Evolutionary conservation across 1,140 invertebrate species (phyloP).

Genomic region (Drosophila trapezifrons): DNA sequence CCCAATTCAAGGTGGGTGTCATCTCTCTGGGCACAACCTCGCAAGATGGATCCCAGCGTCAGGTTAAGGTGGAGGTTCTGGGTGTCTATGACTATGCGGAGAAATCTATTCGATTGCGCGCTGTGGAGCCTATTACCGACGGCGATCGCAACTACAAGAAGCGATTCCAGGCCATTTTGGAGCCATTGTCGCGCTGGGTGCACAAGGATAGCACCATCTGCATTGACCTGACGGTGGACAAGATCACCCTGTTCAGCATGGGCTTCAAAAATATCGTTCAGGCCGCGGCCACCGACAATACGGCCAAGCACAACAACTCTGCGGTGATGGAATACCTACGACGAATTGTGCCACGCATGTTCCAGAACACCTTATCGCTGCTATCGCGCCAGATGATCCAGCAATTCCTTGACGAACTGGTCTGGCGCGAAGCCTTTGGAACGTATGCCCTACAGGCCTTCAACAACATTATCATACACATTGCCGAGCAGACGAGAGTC

Average conservation of each 20-base stretch:
- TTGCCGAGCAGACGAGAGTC: constrained; percentile 90
- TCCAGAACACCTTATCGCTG: constrained; percentile 93
- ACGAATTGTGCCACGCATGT: constrained; percentile 94
- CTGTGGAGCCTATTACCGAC: constrained; percentile 91
- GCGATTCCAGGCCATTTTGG: constrained; percentile 91
- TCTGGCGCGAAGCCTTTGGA: constrained; percentile 91
- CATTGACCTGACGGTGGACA: constrained; percentile 93
- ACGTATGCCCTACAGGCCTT: constrained; percentile 90
- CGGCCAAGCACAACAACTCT: constrained; percentile 87
- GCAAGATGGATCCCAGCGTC: constrained; percentile 91
- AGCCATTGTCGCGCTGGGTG: constrained; percentile 91
- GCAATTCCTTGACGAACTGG: constrained; percentile 94
- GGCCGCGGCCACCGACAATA: constrained; percentile 87
- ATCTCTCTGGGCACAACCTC: constrained; percentile 95
- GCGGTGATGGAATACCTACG: constrained; percentile 94
- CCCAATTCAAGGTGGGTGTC: constrained; percentile 87
- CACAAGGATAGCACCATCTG: constrained; percentile 90
- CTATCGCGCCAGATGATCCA: constrained; percentile 93
- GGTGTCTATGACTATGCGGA: constrained; percentile 91
- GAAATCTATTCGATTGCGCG: constrained; percentile 91
- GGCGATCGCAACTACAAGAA: constrained; percentile 91
- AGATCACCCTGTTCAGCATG: constrained; percentile 89
- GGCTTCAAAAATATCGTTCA: constrained; percentile 91
- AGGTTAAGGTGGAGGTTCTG: constrained; percentile 95
- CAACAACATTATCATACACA: constrained; percentile 91